These are phyloP conservation scores for Leptothorax acervorum DNA, from an alignment of 2,888 invertebrate species.

Conservation along the genomic window DNA sequence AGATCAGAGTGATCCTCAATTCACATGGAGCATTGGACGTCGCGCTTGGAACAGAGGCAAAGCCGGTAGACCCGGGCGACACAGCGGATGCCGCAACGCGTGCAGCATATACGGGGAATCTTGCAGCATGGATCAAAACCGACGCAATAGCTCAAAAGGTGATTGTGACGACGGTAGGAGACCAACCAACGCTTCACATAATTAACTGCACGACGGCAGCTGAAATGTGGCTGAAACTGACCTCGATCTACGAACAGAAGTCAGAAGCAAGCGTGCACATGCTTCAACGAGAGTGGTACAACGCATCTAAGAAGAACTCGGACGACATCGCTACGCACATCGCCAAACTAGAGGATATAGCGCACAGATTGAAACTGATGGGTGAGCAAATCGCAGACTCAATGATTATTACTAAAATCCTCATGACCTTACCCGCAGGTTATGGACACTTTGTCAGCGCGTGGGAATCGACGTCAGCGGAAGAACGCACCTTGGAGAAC, in stretches of 20 bases:
- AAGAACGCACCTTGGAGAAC: slow-evolving; percentile 55
- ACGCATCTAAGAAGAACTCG: no score
- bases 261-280: no score
- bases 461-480: slow-evolving; percentile 63
- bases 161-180: no score
- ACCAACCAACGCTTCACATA: no score
- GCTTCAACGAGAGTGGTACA: no score
- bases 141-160: no score
- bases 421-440: slow-evolving; percentile 64
- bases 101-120: background rate
- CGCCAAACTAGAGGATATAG: no score
- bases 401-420: slow-evolving; percentile 72
- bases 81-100: background rate
- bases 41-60: background rate
- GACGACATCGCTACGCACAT: no score
- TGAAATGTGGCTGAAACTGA: no score
- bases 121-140: slow-evolving; percentile 60
- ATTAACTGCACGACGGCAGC: no score
- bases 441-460: slow-evolving; percentile 71
- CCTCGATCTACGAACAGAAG: no score
- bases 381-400: slow-evolving; percentile 62
- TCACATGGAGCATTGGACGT: background rate
- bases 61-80: background rate
- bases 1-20: slow-evolving; percentile 18
- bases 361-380: no score